phyloP scores from a whole-genome alignment of 1,140 invertebrate genomes.

The Telenomus remus region DNA sequence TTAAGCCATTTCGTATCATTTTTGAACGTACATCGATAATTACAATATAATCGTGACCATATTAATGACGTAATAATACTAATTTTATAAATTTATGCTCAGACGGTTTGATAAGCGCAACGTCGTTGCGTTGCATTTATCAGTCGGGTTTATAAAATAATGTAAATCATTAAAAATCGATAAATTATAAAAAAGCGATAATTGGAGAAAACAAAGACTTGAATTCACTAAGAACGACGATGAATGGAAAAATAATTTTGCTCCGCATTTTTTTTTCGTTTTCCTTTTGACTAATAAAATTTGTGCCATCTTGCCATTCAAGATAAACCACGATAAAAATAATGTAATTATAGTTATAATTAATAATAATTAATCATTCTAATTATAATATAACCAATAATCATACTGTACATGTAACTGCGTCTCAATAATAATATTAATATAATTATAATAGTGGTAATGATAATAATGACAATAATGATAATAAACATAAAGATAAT shows the following conservation, averaged over 20 bases:
- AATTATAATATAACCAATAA: slow-evolving; percentile 52
- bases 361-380: slow-evolving; percentile 27
- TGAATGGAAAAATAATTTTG: too few relatives aligned
- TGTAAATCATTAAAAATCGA: slow-evolving; percentile 17
- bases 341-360: slow-evolving; percentile 38
- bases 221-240: slow-evolving; percentile 17
- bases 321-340: slow-evolving; percentile 50
- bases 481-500: slow-evolving; percentile 58
- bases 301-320: slow-evolving; percentile 51
- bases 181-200: slow-evolving; percentile 54
- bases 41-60: slow-evolving; percentile 53
- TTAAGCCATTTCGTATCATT: slow-evolving; percentile 71
- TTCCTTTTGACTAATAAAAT: slow-evolving; percentile 53
- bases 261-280: slow-evolving; percentile 12
- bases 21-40: slow-evolving; percentile 61
- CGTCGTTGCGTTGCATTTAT: slow-evolving; percentile 6
- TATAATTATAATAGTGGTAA: slow-evolving; percentile 60
- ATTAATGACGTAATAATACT: slow-evolving; percentile 55
- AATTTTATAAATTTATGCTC: slow-evolving; percentile 47
- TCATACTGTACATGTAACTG: slow-evolving; percentile 57
- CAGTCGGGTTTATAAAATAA: background rate
- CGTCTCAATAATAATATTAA: slow-evolving; percentile 54
- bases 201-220: slow-evolving; percentile 37
- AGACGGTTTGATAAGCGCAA: slow-evolving; percentile 23
- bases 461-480: slow-evolving; percentile 53